Evolutionary conservation across 2,888 invertebrate genomes (phyloP).

Genomic region (Tenthredo notha): DNA sequence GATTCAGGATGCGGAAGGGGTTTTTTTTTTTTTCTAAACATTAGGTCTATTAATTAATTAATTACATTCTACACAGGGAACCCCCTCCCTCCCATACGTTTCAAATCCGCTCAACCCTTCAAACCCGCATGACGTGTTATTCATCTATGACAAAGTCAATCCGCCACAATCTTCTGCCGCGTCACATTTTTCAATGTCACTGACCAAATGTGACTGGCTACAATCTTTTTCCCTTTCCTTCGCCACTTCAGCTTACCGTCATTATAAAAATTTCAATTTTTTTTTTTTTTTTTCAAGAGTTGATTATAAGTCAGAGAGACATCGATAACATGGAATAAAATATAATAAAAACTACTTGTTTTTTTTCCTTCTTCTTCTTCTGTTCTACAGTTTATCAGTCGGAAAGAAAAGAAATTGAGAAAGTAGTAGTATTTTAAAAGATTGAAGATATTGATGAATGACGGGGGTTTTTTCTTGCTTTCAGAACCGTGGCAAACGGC

Average conservation of each 20-base stretch:
- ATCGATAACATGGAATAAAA: slow-evolving; percentile 6
- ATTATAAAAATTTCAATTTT: neutral
- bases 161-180: neutral
- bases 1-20: slow-evolving; percentile 71
- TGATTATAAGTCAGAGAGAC: neutral
- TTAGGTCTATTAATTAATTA: slow-evolving; percentile 54
- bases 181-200: neutral
- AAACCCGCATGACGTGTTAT: slow-evolving; percentile 31
- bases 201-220: slow-evolving; percentile 29
- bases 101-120: slow-evolving; percentile 46
- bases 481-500: neutral
- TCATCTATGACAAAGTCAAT: slow-evolving; percentile 29
- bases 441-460: neutral
- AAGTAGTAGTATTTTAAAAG: neutral
- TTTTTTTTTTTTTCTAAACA: slow-evolving; percentile 64
- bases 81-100: slow-evolving; percentile 41
- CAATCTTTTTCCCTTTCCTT: slow-evolving; percentile 2
- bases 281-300: neutral
- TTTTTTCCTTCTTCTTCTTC: slow-evolving; percentile 57
- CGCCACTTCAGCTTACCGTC: slow-evolving; percentile 7
- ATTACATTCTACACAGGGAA: slow-evolving; percentile 52
- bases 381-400: slow-evolving; percentile 49
- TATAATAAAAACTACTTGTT: neutral
- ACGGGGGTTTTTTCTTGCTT: neutral
- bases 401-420: neutral